A percentile compares a stretch with the other conserved stretches of the same genome.
Conservation (phyloP, 2,113 vertebrate species). For the Coturnix japonica region DNA sequence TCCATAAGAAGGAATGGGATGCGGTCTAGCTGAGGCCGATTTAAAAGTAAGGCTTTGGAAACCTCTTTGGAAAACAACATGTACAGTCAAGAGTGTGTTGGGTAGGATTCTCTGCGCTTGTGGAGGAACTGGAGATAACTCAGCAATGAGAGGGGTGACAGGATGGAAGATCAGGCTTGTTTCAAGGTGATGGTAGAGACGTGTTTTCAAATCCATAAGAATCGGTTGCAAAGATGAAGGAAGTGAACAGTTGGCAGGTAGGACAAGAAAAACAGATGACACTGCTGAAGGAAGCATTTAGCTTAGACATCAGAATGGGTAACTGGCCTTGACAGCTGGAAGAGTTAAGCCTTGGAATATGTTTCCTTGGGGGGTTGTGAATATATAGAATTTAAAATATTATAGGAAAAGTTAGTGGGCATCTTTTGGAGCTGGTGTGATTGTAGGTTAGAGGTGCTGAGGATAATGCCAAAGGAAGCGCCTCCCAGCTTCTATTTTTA, state of each 20-base stretch:
- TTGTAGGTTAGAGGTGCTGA: neutral
- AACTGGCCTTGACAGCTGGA: neutral
- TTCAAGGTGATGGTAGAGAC: neutral
- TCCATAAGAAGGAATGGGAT: rapidly evolving
- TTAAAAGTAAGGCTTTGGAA: neutral
- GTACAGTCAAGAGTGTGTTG: neutral
- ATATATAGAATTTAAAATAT: neutral
- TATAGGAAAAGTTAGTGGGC: neutral
- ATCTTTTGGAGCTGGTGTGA: neutral
- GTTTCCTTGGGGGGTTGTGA: neutral
- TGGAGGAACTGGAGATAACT: neutral
- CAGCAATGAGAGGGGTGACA: neutral
- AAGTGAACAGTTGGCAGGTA: neutral
- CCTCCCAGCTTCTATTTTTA: rapidly evolving
- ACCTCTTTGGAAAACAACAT: neutral
- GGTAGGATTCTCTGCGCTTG: neutral
- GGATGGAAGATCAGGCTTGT: neutral
- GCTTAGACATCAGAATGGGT: neutral
- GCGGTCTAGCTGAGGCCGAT: neutral
- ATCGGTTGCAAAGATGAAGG: neutral
- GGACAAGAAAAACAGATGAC: neutral
- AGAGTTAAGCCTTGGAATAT: neutral
- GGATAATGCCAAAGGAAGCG: neutral
- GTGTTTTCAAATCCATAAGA: neutral
- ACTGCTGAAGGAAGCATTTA: neutral